phyloP scores from a whole-genome alignment of 2,888 invertebrate genomes.

The Zele albiditarsus region DNA sequence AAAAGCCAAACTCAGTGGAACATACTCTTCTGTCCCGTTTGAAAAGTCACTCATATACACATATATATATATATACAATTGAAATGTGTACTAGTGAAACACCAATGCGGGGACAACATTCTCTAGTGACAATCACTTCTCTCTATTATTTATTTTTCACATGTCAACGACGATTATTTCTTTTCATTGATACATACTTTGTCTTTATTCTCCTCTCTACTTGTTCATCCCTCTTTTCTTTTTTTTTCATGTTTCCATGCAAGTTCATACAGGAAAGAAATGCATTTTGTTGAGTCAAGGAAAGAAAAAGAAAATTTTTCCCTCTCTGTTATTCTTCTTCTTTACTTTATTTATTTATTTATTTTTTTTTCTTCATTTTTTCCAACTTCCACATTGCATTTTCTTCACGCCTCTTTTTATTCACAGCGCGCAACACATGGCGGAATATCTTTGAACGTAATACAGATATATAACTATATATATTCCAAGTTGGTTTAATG shows the following conservation, averaged over 20 bases:
- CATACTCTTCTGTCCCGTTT: slow-evolving; percentile 53
- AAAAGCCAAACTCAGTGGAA: slow-evolving; percentile 53
- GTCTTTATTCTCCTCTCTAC: slow-evolving; percentile 42
- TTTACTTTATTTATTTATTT: no score
- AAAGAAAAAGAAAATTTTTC: slow-evolving; percentile 6
- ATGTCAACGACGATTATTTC: not conserved
- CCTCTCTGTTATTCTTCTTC: no score
- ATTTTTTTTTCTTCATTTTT: not conserved
- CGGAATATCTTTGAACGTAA: slow-evolving; percentile 12
- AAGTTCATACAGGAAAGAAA: not conserved
- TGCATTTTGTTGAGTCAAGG: not conserved
- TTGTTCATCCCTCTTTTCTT: slow-evolving; percentile 50
- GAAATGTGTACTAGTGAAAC: not conserved
- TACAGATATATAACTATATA: not conserved
- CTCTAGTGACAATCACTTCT: not conserved
- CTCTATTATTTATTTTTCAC: not conserved
- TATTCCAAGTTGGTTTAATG: not conserved
- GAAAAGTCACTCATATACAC: slow-evolving; percentile 60
- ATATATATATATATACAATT: not conserved
- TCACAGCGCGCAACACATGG: not conserved
- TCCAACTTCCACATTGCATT: slow-evolving; percentile 25
- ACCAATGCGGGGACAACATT: slow-evolving; percentile 32
- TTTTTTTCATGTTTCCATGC: slow-evolving; percentile 40
- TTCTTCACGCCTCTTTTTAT: slow-evolving; percentile 26
- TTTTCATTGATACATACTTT: slow-evolving; percentile 46